Base-by-base conservation (phyloP, 2,888 invertebrate genomes). In the Cartodere bifasciata region DNA sequence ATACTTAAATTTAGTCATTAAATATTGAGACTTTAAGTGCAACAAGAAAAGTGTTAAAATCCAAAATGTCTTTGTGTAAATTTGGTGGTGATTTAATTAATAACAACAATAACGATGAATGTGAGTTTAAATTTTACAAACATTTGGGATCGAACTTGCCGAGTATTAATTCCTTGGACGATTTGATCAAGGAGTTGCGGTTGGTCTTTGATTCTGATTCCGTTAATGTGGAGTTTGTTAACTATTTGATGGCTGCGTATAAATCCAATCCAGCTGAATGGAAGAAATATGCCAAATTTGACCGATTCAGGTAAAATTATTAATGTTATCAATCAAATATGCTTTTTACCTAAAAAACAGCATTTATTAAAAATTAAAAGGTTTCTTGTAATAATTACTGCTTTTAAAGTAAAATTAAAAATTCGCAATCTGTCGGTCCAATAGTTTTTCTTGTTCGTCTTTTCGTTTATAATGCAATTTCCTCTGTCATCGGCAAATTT, bases 251-350 rank as follows among this genome's bases (percentile, higher is more conserved):
- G 70, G 55, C 61, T 1, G 58, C 70, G 0, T 98, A 97, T 64
- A 84, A 82, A 53, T 88, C 88, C 22, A 81, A 91, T 47, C 78
- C 81, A 0, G 70, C 70, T 12, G 94, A 98, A 40, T 98, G 97
- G 97, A 78, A 73, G 52, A 85, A 83, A 54, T 98, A 74, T 52
- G 92, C 94, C 3, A 92, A 91, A 55, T 95, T 88, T 53, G 94
- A 95, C 60, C 74, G 85, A 55, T 82, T 79, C 63, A 75, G 83
- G 90, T 90, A 57, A 56, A 4, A 4, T 13, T 25, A n/a, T n/a
- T n/a, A n/a, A n/a, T n/a, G n/a, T n/a, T n/a, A 11, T 22, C 12
- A 22, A 22, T 22, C 12, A 22, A 22, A 22, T 3, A 22, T 12
- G 12, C 4, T 10, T 4, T 3, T 11, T 4, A 3, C 12, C 4